A percentile compares a stretch with the other conserved stretches of the same genome.
phyloP scores from a whole-genome alignment of 1,140 invertebrate genomes.

The Aporrectodea caliginosa region DNA sequence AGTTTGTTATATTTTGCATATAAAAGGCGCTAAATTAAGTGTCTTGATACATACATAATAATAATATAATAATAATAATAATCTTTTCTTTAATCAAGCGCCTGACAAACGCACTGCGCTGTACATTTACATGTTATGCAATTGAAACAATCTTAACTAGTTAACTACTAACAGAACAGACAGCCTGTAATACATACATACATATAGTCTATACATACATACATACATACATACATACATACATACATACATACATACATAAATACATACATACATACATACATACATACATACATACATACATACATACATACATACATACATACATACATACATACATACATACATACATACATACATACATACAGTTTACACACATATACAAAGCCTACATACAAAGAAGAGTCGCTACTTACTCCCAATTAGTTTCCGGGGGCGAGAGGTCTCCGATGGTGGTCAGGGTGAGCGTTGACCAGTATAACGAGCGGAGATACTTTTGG shows the following conservation, averaged over 20 bases:
- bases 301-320: slow-evolving; percentile 3
- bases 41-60: no score
- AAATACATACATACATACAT: slow-evolving; percentile 7
- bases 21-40: no score
- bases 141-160: no score
- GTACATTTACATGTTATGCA: no score
- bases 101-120: no score
- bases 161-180: no score
- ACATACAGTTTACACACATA: no score
- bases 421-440: slow-evolving; percentile 88
- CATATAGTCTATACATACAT: slow-evolving; percentile 1
- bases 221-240: slow-evolving; percentile 5
- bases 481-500: slow-evolving; percentile 85
- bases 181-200: neutral
- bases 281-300: slow-evolving; percentile 7
- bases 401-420: slow-evolving; percentile 71
- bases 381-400: neutral
- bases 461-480: slow-evolving; percentile 94
- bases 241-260: slow-evolving; percentile 7
- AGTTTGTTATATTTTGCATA: no score
- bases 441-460: slow-evolving; percentile 90
- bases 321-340: slow-evolving; percentile 16
- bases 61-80: no score
- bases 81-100: no score
- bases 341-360: slow-evolving; percentile 17